Evolutionary conservation across 1,140 invertebrate genomes (phyloP).

Genomic region (Trachymyrmex septentrionalis): DNA sequence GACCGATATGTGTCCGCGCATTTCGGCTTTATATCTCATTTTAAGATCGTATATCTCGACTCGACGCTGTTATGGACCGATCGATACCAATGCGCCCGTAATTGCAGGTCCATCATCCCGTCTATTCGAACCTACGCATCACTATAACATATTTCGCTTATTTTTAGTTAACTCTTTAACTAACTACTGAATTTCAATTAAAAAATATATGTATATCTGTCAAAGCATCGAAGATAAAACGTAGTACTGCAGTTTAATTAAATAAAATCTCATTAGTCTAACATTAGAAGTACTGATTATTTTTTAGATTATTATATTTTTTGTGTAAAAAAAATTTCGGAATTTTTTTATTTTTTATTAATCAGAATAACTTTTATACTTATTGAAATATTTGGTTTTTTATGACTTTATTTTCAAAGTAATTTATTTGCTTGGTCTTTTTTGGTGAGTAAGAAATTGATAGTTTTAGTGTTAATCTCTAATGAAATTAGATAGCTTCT

Average conservation of each 20-base stretch:
- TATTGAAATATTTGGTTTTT: too few relatives aligned
- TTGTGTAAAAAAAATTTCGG: too few relatives aligned
- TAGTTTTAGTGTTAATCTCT: too few relatives aligned
- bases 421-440: too few relatives aligned
- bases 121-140: not conserved
- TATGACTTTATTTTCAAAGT: too few relatives aligned
- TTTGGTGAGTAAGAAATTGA: too few relatives aligned
- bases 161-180: not conserved
- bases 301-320: too few relatives aligned
- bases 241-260: not conserved
- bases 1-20: conserved; percentile 24
- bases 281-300: not conserved
- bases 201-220: not conserved
- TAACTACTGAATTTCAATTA: not conserved
- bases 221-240: not conserved
- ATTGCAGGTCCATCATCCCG: conserved; percentile 30
- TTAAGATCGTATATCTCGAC: conserved; percentile 53
- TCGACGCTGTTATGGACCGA: conserved; percentile 9
- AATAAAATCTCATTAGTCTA: not conserved
- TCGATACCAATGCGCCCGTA: conserved; percentile 2
- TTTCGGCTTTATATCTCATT: conserved; percentile 61
- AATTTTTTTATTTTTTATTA: too few relatives aligned
- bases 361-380: too few relatives aligned
- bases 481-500: too few relatives aligned
- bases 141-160: not conserved